Evolutionary conservation across 2,113 vertebrate species (phyloP).

Genomic region (Mus spicilegus): DNA sequence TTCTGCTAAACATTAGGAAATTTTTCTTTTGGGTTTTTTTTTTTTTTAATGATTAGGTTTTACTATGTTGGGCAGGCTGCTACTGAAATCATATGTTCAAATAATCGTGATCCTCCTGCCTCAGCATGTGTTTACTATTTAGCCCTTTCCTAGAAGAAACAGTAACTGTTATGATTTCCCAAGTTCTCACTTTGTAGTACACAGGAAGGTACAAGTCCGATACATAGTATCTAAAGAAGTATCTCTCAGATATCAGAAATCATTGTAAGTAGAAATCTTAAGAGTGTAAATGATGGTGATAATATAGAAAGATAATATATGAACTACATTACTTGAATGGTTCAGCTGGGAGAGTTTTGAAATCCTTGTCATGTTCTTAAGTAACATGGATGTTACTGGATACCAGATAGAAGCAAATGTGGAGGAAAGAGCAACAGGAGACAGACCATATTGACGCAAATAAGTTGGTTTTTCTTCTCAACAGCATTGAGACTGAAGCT

Average conservation of each 20-base stretch:
- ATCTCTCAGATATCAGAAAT: neutral
- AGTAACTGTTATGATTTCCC: constrained; percentile 16
- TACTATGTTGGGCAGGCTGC: neutral
- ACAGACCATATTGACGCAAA: neutral
- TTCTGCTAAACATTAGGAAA: constrained; percentile 16
- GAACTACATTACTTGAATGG: neutral
- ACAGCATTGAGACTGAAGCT: neutral
- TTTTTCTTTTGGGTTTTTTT: neutral
- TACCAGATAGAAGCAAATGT: neutral
- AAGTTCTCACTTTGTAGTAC: neutral
- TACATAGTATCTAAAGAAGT: neutral
- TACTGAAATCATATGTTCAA: neutral
- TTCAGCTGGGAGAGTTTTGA: neutral
- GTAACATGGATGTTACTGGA: neutral
- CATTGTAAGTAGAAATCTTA: constrained; percentile 38
- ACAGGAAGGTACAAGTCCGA: neutral
- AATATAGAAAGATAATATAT: neutral
- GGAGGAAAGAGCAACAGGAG: neutral
- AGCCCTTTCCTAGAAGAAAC: neutral
- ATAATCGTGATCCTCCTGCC: neutral
- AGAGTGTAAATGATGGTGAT: neutral
- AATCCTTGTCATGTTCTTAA: constrained; percentile 2
- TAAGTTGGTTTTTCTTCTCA: no score
- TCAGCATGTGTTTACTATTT: neutral
- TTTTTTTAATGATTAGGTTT: neutral